A percentile compares a stretch with the other conserved stretches of the same genome.
Conservation (phyloP, 2,888 invertebrate genomes). For the Drosophila kokeensis region DNA sequence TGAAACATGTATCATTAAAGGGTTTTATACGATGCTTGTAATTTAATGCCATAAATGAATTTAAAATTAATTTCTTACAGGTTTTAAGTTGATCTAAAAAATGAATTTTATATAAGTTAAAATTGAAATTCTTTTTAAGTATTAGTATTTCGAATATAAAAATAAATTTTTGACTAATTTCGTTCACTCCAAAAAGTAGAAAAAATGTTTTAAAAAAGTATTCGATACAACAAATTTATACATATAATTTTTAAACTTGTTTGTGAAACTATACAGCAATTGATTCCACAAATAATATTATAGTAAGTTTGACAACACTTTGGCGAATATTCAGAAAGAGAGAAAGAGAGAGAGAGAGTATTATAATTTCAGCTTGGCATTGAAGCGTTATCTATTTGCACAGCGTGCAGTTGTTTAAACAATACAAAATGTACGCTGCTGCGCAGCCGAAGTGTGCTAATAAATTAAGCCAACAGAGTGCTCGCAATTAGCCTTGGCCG, state of each 20-base stretch:
- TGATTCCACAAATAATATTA: neutral
- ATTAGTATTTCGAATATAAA: neutral
- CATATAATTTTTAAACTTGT: neutral
- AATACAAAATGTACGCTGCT: neutral
- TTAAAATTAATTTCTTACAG: neutral
- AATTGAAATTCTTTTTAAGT: neutral
- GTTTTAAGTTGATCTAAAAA: neutral
- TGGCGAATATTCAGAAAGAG: neutral
- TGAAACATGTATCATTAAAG: neutral
- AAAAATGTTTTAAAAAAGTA: too few relatives aligned
- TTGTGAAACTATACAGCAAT: neutral
- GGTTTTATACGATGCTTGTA: neutral
- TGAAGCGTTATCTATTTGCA: neutral
- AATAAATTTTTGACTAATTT: rapidly evolving
- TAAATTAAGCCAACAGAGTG: conserved; percentile 4
- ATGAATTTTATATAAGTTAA: neutral
- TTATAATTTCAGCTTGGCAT: neutral
- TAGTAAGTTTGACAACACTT: neutral
- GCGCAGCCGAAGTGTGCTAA: conserved; percentile 14
- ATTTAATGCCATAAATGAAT: neutral
- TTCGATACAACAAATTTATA: neutral
- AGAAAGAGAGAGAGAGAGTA: neutral
- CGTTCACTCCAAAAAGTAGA: neutral
- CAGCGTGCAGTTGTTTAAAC: conserved; percentile 37
- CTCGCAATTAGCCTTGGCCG: conserved; percentile 5